Base-by-base conservation (phyloP, 2,888 invertebrate species). In the Archips xylosteana region DNA sequence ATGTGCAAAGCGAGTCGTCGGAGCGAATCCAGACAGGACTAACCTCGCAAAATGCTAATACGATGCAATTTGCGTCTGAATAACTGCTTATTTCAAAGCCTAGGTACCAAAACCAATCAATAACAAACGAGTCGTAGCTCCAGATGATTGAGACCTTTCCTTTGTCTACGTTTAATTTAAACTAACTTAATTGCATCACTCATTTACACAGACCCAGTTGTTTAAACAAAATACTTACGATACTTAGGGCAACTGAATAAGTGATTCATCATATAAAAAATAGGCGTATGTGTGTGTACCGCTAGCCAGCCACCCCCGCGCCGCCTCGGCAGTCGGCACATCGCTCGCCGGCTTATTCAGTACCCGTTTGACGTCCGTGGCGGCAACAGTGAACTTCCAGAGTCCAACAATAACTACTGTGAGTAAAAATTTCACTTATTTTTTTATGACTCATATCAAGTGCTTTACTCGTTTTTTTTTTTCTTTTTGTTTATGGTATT, bases 311-410 rank as follows among this genome's bases (percentile, higher is more conserved):
- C 74, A 70, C 74, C 73, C 74, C 76, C 76, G 78, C 70, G 61
- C 66, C 76, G 79, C 57, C 57, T 57, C 57, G 32, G 78, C 80
- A 75, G 79, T 57, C 57, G 57, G 78, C 80, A 75, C 79, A 76
- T 78, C 76, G 77, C 81, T 74, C 78, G 67, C 78, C 78, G 73
- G 71, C 65, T 77, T 67, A 75, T 77, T 75, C 57, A 49, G 92
- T 92, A 88, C 89, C 84, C 79, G 84, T 86, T 86, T 85, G 86
- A 86, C 88, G 84, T 82, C 83, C 85, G 83, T 78, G 77, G 80
- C 39, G 68, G 32, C 73, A 60, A 80, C 78, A 82, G 90, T 89
- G 89, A 85, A 88, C 45, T 63, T 57, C 45, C 47, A 5, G n/a
- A 68, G 63, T 59, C 63, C 73, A 49, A 63, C 63, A 39, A 42